phyloP scores from a whole-genome alignment of 2,797 vertebrate genomes.

The Sarcophilus harrisii region DNA sequence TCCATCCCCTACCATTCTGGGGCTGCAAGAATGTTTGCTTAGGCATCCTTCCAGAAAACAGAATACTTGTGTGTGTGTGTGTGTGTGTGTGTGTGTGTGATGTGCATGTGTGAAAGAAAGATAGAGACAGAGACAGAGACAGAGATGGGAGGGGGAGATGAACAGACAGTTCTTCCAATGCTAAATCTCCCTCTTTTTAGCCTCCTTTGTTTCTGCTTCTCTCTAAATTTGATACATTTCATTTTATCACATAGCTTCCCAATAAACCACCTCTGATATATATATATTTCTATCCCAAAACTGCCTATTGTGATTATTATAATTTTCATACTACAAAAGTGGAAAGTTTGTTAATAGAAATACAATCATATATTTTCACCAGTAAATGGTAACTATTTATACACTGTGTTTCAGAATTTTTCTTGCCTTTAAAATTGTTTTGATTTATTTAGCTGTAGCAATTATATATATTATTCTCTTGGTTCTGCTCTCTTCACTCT shows the following conservation, averaged over 20 bases:
- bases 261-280: neutral
- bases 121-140: neutral
- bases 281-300: neutral
- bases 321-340: neutral
- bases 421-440: neutral
- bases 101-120: neutral
- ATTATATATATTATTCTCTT: neutral
- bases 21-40: neutral
- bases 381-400: neutral
- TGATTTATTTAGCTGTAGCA: neutral
- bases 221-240: neutral
- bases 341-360: neutral
- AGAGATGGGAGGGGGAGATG: neutral
- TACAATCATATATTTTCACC: neutral
- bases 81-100: neutral
- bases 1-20: neutral
- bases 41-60: neutral
- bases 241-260: neutral
- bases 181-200: neutral
- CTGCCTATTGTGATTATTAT: neutral
- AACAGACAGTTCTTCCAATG: neutral
- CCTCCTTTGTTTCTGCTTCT: neutral
- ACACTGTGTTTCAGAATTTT: neutral
- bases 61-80: neutral
- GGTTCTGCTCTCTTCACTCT: neutral